Evolutionary conservation across 2,888 invertebrate species (phyloP).

Genomic region (Arctia plantaginis): DNA sequence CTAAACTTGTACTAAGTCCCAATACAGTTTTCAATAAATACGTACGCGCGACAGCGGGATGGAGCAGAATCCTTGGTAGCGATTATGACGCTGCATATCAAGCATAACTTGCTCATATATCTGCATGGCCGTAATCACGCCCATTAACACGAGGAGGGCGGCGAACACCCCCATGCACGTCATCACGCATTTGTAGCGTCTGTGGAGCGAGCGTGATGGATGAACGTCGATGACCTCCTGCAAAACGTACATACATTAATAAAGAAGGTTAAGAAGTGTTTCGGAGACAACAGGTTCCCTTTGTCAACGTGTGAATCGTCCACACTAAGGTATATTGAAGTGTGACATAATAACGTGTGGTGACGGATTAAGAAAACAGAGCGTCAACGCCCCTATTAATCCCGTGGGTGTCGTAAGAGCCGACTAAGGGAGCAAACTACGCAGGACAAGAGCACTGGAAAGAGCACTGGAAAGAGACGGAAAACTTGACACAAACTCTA

Average conservation of each 20-base stretch:
- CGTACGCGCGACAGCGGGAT: conserved; percentile 84
- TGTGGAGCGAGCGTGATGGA: conserved; percentile 15
- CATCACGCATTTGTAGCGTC: conserved; percentile 66
- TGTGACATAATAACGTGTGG: too few relatives aligned
- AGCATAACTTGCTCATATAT: conserved; percentile 90
- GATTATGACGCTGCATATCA: conserved; percentile 77
- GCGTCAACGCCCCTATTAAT: too few relatives aligned
- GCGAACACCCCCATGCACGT: conserved; percentile 86
- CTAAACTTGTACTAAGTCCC: neutral
- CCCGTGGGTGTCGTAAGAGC: too few relatives aligned
- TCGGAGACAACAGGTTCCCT: neutral
- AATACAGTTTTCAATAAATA: neutral
- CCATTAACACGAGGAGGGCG: conserved; percentile 90
- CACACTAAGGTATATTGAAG: too few relatives aligned
- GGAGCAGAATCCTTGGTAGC: conserved; percentile 89
- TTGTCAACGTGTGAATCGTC: neutral
- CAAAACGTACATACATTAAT: conserved; percentile 30
- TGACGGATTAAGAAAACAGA: too few relatives aligned
- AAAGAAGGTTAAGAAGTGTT: neutral
- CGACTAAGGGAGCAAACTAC: too few relatives aligned
- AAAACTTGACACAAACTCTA: too few relatives aligned
- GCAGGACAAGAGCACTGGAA: too few relatives aligned
- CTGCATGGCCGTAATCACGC: conserved; percentile 90
- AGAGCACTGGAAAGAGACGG: too few relatives aligned
- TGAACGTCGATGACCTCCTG: conserved; percentile 79